Evolutionary conservation across 2,888 invertebrate genomes (phyloP).

Genomic region (Eilema depressum): DNA sequence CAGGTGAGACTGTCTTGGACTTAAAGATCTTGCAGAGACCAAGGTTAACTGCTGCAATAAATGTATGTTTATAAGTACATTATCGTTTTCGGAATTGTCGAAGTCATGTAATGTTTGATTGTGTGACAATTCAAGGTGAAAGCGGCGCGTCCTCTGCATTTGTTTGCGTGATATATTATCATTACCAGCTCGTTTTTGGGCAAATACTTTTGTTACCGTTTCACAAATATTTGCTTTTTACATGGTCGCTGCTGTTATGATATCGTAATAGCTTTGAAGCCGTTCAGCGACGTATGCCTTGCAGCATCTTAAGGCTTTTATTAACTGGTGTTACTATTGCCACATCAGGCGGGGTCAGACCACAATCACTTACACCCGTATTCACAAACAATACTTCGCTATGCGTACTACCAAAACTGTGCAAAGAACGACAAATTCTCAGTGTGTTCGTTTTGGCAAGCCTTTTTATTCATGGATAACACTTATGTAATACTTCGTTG

Average conservation of each 20-base stretch:
- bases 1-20: too few species aligned
- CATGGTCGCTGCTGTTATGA: neutral
- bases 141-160: slow-evolving; percentile 7
- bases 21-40: too few species aligned
- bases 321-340: too few species aligned
- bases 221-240: slow-evolving; percentile 3
- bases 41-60: too few species aligned
- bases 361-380: too few species aligned
- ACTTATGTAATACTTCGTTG: too few species aligned
- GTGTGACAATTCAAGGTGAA: slow-evolving; percentile 16
- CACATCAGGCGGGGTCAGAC: too few species aligned
- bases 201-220: slow-evolving; percentile 9
- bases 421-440: too few species aligned
- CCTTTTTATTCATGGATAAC: too few species aligned
- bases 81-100: neutral
- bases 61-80: neutral
- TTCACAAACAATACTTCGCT: too few species aligned
- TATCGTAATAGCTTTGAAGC: neutral
- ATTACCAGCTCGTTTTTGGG: neutral
- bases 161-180: slow-evolving; percentile 17
- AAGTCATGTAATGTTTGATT: neutral
- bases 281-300: neutral
- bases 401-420: too few species aligned
- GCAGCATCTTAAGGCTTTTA: neutral
- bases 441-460: too few species aligned